phyloP scores from a whole-genome alignment of 2,113 vertebrate genomes.

The Peromyscus maniculatus region DNA sequence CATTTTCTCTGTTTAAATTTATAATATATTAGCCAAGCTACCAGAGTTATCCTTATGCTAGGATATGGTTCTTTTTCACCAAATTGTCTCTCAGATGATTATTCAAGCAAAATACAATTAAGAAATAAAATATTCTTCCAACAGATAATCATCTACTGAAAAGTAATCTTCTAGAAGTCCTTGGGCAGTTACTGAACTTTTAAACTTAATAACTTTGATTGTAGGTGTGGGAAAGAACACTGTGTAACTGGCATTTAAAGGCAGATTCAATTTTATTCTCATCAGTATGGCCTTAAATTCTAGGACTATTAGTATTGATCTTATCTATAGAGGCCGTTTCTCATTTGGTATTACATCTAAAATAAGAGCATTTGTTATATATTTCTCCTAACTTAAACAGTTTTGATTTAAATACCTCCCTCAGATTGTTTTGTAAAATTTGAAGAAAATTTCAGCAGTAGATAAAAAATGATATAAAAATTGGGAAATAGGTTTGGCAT shows the following conservation, averaged over 20 bases:
- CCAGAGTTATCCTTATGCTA: constrained; percentile 53
- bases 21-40: constrained; percentile 57
- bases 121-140: constrained; percentile 74
- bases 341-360: constrained; percentile 65
- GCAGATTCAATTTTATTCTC: constrained; percentile 72
- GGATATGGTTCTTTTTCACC: constrained; percentile 48
- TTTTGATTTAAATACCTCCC: constrained; percentile 75
- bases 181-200: constrained; percentile 72
- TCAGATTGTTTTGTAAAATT: constrained; percentile 62
- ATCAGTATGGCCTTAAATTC: constrained; percentile 68
- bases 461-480: constrained; percentile 36
- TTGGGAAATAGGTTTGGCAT: constrained; percentile 58
- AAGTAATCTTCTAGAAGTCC: constrained; percentile 63
- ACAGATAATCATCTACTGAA: constrained; percentile 49
- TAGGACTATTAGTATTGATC: constrained; percentile 10
- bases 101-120: constrained; percentile 68
- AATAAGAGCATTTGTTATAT: constrained; percentile 41
- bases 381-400: constrained; percentile 68
- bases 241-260: constrained; percentile 71
- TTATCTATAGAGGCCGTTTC: constrained; percentile 60
- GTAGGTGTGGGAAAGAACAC: constrained; percentile 53
- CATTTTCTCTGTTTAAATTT: constrained; percentile 62
- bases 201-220: constrained; percentile 74
- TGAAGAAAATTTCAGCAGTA: constrained; percentile 1
- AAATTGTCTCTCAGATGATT: constrained; percentile 65